Percentiles rank a stretch among this genome's conserved stretches.
phyloP scores from a whole-genome alignment of 2,113 vertebrate species.

The Thalassoma bifasciatum region DNA sequence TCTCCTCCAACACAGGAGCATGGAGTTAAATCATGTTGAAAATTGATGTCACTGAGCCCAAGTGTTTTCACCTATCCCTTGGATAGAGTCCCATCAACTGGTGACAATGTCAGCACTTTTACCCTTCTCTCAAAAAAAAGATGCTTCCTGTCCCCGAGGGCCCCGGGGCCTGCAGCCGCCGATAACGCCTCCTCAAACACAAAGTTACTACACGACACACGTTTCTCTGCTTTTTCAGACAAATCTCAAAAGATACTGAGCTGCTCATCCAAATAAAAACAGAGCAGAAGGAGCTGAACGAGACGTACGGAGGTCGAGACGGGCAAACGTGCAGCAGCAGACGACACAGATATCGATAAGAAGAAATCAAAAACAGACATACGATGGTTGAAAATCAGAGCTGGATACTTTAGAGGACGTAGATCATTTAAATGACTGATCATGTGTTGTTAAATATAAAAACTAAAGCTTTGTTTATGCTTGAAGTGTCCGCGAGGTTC shows the following conservation, averaged over 20 bases:
- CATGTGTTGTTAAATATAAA: too few relatives aligned
- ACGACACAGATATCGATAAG: neutral
- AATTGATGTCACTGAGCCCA: conserved; percentile 86
- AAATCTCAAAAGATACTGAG: conserved; percentile 1
- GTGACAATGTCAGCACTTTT: conserved; percentile 88
- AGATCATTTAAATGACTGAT: too few relatives aligned
- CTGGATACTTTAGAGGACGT: too few relatives aligned
- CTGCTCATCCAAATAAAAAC: conserved; percentile 1
- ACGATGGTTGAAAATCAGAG: neutral
- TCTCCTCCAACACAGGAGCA: conserved; percentile 79
- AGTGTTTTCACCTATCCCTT: conserved; percentile 85
- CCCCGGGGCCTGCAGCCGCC: conserved; percentile 50
- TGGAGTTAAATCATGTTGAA: conserved; percentile 88
- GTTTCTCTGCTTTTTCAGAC: conserved; percentile 24
- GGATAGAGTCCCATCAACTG: conserved; percentile 84
- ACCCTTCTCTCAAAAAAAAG: conserved; percentile 74
- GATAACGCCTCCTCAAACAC: conserved; percentile 48
- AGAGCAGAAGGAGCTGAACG: too few relatives aligned
- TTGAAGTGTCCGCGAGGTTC: too few relatives aligned
- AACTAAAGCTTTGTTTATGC: too few relatives aligned
- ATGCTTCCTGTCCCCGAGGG: conserved; percentile 55
- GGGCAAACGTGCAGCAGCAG: too few relatives aligned
- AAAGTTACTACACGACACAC: conserved; percentile 11
- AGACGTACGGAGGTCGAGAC: neutral
- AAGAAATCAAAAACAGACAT: neutral